Evolutionary conservation across 53 echinoderm and acorn worm genomes (phyloP), one percentile per base, ranked within the genome.

Genomic region (Holothuria leucospilota): DNA sequence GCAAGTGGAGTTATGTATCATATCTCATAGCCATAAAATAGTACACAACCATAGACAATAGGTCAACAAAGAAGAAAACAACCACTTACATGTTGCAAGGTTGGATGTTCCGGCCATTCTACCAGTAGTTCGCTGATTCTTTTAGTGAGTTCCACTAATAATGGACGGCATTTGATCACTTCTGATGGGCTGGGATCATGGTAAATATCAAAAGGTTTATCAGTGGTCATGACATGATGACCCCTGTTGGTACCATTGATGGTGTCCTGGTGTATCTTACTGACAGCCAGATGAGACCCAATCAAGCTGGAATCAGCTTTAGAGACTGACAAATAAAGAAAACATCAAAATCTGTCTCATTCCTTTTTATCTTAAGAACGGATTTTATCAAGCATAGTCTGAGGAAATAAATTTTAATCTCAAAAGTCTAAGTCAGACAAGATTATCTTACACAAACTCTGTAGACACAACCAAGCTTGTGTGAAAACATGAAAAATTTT

Each of bases 71-170:
- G 8, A 15, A 56, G 15, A 18, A 10, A 56, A 16, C 16, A 15
- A 12, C 4, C 18, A 63, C 39, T 77, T 78, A 97, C 98, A 91
- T 97, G 98, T 82, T 95, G 91, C 27, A 97, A 71, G 12, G 95
- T 94, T 18, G 98, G 98, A 86, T 97, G 98, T 18, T 97, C 98
- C 6, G 95, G 98, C 98, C 98, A 97, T 52, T 97, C 93, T n/a
- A 70, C 80, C 61, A 95, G 51, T 40, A 97, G 79, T 62, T 93
- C 88, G 15, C 77, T 68, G 2, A 99, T 92, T 21, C 92, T 88
- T 24, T 30, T 65, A 28, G 60, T 39, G 28, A 99, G 90, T 63
- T 58, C 67, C 20, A 90, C 92, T 25, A 95, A 77, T 20, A 98
- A 29, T 21, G 99, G 94, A 64, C 88, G 86, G 69, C 99, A 99